Evolutionary conservation across 2,113 vertebrate genomes (phyloP), one percentile per base, ranked within the genome.

Genomic region (Pelobates fuscus): DNA sequence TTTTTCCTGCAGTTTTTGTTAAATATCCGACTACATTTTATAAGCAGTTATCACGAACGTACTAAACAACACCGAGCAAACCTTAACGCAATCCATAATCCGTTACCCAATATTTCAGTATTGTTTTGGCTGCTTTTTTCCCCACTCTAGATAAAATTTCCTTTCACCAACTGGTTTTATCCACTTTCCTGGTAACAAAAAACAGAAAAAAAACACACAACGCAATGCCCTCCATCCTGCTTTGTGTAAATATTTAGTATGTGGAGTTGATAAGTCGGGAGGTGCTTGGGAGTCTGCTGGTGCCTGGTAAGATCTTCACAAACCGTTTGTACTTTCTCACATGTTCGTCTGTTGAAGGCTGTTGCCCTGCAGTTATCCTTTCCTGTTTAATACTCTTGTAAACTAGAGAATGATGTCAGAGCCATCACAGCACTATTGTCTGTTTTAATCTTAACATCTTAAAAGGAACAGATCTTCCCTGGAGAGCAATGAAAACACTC

Each of bases 231-330:
- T 30, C 67, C 68, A 41, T 69, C 64, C 52, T 75, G 18, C 24
- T 12, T 24, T 60, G 55, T 32, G 73, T 77, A 60, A 77, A 77
- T 77, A 77, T 77, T 67, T 77, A 61, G 64, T 26, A 61, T 68
- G 18, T 52, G 41, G n/a, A 68, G 52, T 27, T 68, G 57, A 68
- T 77, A 60, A 59, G 37, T 67, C 63, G 27, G 12, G 27, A 37
- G 73, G 55, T 60, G 65, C 30, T 25, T 24, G 32, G 32, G 65
- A 41, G 65, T 61, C 64, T 49, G 62, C 27, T 27, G 24, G 41
- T 68, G 62, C 62, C 37, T 65, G 62, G 62, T 25, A 23, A 65
- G 20, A 24, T 11, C 44, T 43, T 65, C 60, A 63, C 14, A 24
- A 24, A 65, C 30, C 32, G 14, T 37, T 37, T 65, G 62, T 43